Evolutionary conservation across 1,140 invertebrate species (phyloP), one percentile per base, ranked within the genome.

Genomic region (Palaemon carinicauda): DNA sequence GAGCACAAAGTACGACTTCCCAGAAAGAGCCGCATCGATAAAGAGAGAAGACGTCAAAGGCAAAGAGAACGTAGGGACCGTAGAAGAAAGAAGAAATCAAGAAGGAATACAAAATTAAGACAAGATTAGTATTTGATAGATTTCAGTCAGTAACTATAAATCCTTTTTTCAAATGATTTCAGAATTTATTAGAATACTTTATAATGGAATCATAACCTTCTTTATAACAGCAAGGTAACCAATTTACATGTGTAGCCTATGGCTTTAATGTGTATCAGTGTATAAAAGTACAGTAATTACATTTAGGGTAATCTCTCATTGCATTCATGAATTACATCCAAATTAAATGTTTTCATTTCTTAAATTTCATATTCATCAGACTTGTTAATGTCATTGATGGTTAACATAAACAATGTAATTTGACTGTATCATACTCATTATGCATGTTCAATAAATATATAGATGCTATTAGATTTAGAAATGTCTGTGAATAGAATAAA

Each of bases 51-150:
- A 73, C 51, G 82, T 33, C 56, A 80, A 9, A 79, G 65, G 60
- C 75, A 77, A 15, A 86, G 56, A 52, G 83, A 86, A 54, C 83
- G 83, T 19, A 86, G 77, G 53, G 83, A 86, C 52, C 83, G 83
- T 10, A 86, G 50, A 52, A 78, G 83, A 56, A 86, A 52, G 65
- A 86, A 86, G 75, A 79, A 85, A 60, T 71, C 75, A 78, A 86
- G 60, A 51, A 69, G 29, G 29, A 60, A 71, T 33, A 86, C 41
- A 52, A 79, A 41, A 41, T 41, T 41, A 41, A 69, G 65, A 69
- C 65, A 27, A 69, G 65, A 27, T 65, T 69, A 69, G 65, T 21
- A 69, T 69, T 27, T 69, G 24, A 21, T 69, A 69, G 15, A 27
- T 69, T 21, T 69, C 17, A 69, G 7, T 24, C 29, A 69, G 21